Evolutionary conservation across 2,888 invertebrate genomes (phyloP), one percentile per base, ranked within the genome.

Genomic region (Steromphala cineraria): DNA sequence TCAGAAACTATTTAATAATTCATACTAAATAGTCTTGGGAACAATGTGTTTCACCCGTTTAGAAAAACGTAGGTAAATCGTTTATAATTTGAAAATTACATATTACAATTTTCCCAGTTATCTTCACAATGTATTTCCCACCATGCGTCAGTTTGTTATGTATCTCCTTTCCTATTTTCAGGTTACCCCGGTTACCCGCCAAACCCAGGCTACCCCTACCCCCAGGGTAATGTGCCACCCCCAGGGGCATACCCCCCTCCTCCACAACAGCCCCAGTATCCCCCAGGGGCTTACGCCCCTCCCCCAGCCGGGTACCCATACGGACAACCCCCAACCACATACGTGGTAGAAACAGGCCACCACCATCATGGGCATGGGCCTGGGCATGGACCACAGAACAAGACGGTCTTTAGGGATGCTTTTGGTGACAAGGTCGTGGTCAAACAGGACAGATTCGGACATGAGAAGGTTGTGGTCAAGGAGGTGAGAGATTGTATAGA

Each of bases 401-500:
- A 28, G 62, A 62, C 62, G 28, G 71, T 74, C 31, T 74, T 40
- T 13, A 46, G 46, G 24, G 71, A 74, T 13, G 17, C 19, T 17
- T 74, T 15, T 10, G 71, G 71, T 5, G 71, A 74, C 71, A 74
- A 36, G 40, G 46, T 74, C 13, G 71, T 74, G 71, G 36, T 74
- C 71, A 74, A 46, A 40, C 19, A 36, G 40, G 71, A 46, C 19
- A 36, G 71, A 21, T 75, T 75, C 52, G 75, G 75, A 19, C n/a
- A 75, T 21, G 75, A 75, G 52, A 75, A 75, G 52, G 52, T 75
- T 21, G 28, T 52, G 8, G 52, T 75, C 2, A 75, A 75, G 28
- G 75, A 75, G 75, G 75, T 75, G 8, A 75, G 46, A 19, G 19
- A 36, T 5, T n/a, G n/a, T n/a, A n/a, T n/a, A n/a, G n/a, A n/a